Percentiles rank a stretch among this genome's conserved stretches.
phyloP scores from a whole-genome alignment of 2,113 vertebrate genomes.

The Paracanthobrama guichenoti region DNA sequence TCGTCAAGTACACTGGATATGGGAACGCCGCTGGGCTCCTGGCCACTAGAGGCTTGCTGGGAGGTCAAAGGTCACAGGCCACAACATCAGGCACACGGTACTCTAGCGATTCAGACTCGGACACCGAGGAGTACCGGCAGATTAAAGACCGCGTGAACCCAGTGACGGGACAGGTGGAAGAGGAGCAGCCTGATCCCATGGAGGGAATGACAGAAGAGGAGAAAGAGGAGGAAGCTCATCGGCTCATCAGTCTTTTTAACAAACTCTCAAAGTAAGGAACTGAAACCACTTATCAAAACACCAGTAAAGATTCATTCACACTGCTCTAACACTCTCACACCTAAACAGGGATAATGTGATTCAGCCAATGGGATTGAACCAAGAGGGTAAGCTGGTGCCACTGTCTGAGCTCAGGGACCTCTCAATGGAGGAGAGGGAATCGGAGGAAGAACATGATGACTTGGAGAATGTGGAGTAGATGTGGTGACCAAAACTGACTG shows the following conservation, averaged over 20 bases:
- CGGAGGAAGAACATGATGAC: constrained; percentile 23
- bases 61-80: constrained; percentile 48
- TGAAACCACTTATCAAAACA: not conserved
- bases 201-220: constrained; percentile 81
- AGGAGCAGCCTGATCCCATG: constrained; percentile 75
- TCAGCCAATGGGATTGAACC: constrained; percentile 69
- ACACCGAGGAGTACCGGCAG: constrained; percentile 80
- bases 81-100: constrained; percentile 58
- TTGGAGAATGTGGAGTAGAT: constrained; percentile 54
- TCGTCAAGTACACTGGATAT: constrained; percentile 82
- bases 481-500: constrained; percentile 52
- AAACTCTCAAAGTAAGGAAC: constrained; percentile 60
- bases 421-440: constrained; percentile 53
- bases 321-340: not conserved
- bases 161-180: constrained; percentile 80
- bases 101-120: constrained; percentile 80
- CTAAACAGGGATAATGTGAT: constrained; percentile 65
- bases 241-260: constrained; percentile 76
- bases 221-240: constrained; percentile 78
- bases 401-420: constrained; percentile 57
- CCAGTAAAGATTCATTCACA: not conserved
- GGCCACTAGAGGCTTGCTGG: constrained; percentile 75
- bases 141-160: constrained; percentile 75
- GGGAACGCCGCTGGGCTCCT: constrained; percentile 80
- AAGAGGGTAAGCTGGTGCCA: constrained; percentile 67